Evolutionary conservation across 2,113 vertebrate species (phyloP), one percentile per base, ranked within the genome.

Genomic region (Rhineura floridana): DNA sequence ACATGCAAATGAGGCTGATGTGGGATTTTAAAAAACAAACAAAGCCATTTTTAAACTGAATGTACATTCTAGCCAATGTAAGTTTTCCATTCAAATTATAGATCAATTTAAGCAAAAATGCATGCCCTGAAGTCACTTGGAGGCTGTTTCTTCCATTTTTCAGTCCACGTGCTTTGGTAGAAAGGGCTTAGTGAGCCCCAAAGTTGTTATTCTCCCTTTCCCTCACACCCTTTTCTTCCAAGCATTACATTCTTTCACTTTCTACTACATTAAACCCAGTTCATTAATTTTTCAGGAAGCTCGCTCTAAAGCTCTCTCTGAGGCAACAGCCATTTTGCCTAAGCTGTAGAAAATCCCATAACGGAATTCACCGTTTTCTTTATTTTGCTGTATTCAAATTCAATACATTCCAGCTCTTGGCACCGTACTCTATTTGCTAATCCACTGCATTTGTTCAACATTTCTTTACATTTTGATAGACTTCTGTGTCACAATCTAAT

Each of bases 221-320:
- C 3, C n/a, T 19, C 15, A 6, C 6, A 0, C 6, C 44, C 81
- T 81, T 89, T 1, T 0, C 62, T 84, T 93, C 88, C 78, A 91
- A 44, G 25, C 69, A 79, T 52, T 87, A 87, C 86, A 86, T 87
- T 91, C 83, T 90, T 96, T 95, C 95, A 75, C 94, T 95, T 96
- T 96, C 91, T 79, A 86, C 93, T 94, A 86, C 90, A 95, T 95
- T 93, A 96, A 96, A 91, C 79, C 83, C 91, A 90, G 91, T 84
- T 94, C 94, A 96, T 96, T 95, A 96, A 96, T 97, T 96, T 96
- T 97, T 96, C 94, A 96, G 91, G 85, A 90, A 95, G 89, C 89
- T 85, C 87, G 90, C 86, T 95, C 90, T 94, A 88, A 95, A 92
- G 81, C 69, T 90, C 91, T 84, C 95, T 93, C 89, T 88, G 65